Evolutionary conservation across 1,140 invertebrate species (phyloP).

Genomic region (Drosophila ohnishii): DNA sequence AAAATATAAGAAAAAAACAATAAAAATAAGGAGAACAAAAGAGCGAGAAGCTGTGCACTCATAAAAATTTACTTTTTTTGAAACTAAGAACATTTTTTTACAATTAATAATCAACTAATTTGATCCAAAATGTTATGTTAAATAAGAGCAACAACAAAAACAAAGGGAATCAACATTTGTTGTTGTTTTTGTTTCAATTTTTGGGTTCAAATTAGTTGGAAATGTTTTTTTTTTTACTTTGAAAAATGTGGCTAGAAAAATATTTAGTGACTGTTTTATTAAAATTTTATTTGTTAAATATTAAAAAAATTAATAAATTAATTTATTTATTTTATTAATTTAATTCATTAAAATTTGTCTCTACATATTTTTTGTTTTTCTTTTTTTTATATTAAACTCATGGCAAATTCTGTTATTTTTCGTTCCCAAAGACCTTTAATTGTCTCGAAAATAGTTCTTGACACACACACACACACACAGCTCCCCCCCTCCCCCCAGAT

Average conservation of each 20-base stretch:
- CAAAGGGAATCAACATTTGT: constrained; percentile 6
- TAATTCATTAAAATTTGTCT: too few species aligned
- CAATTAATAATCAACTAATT: background rate
- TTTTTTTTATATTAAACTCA: background rate
- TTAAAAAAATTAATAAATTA: too few species aligned
- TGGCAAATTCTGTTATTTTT: constrained; percentile 1
- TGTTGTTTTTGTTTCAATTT: constrained; percentile 3
- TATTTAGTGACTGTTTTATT: too few species aligned
- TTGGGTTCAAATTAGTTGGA: background rate
- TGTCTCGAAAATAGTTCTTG: constrained; percentile 25
- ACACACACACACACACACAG: background rate
- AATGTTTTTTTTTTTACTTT: too few species aligned
- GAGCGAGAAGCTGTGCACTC: background rate
- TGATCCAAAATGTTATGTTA: background rate
- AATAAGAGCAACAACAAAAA: constrained; percentile 2
- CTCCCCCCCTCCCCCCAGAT: constrained; percentile 6
- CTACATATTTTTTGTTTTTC: too few species aligned
- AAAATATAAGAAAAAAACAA: constrained; percentile 5
- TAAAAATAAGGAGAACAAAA: constrained; percentile 2
- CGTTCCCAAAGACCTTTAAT: constrained; percentile 21
- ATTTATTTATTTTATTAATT: too few species aligned
- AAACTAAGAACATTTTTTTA: too few species aligned
- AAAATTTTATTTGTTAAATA: too few species aligned
- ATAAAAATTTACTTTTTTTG: too few species aligned
- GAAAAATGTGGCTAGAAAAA: too few species aligned